Conservation (phyloP, 2,113 vertebrate species). For the Acrocephalus arundinaceus region DNA sequence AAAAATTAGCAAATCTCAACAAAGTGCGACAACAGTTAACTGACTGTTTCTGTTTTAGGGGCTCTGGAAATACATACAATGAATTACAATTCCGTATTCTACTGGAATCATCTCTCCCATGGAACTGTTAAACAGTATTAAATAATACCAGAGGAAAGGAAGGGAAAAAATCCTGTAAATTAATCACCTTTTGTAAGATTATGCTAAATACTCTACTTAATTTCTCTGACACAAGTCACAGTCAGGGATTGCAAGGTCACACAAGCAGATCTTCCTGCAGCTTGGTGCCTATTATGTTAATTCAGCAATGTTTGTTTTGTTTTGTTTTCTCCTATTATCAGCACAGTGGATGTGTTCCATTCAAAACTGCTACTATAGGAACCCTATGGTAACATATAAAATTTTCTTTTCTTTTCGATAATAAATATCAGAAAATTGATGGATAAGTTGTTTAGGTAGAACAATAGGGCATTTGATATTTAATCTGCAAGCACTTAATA, state of each 20-base stretch:
- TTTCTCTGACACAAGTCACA: background rate
- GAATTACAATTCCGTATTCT: background rate
- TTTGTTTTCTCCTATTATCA: conserved; percentile 46
- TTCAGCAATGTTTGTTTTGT: conserved; percentile 52
- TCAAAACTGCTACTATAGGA: conserved; percentile 63
- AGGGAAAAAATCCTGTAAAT: background rate
- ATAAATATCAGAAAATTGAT: conserved; percentile 71
- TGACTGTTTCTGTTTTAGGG: background rate
- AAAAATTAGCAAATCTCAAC: background rate
- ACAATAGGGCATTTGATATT: conserved; percentile 69
- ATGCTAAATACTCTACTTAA: background rate
- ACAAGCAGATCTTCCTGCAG: background rate
- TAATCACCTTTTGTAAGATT: background rate
- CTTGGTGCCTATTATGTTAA: conserved; percentile 14
- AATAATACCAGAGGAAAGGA: background rate
- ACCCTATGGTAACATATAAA: conserved; percentile 45
- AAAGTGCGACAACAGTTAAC: background rate
- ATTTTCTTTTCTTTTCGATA: conserved; percentile 60
- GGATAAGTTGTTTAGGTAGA: conserved; percentile 70
- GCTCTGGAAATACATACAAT: background rate
- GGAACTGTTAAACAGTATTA: background rate
- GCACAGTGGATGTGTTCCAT: conserved; percentile 1
- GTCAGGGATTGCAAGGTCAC: conserved; percentile 12
- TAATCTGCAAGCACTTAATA: conserved; percentile 66
- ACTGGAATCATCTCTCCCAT: background rate